Evolutionary conservation across 2,113 vertebrate species (phyloP).

Genomic region (Protomyctophum bolini): DNA sequence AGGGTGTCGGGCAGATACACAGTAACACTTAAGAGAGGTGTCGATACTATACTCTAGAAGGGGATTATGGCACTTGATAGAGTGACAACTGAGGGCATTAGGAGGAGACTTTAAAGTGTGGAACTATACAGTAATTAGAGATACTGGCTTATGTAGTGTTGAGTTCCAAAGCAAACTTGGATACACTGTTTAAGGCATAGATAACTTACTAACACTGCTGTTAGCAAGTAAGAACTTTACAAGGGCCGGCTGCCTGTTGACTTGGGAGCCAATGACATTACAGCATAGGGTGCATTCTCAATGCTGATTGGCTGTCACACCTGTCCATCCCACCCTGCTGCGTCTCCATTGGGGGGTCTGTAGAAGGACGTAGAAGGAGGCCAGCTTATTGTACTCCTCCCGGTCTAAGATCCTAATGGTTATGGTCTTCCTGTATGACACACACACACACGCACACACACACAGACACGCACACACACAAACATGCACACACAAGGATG

Average conservation of each 20-base stretch:
- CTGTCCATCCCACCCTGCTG: constrained; percentile 89
- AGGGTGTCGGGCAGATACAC: too few species aligned
- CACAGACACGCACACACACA: constrained; percentile 79
- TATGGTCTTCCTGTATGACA: constrained; percentile 98
- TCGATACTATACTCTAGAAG: too few species aligned
- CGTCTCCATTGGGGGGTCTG: constrained; percentile 92
- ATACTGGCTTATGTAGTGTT: too few species aligned
- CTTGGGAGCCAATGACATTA: constrained; percentile 25
- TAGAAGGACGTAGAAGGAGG: constrained; percentile 97
- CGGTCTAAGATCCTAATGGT: constrained; percentile 96
- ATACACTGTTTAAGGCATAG: too few species aligned
- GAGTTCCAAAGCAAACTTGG: too few species aligned
- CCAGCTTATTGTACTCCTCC: constrained; percentile 99
- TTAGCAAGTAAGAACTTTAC: too few species aligned
- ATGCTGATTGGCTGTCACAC: constrained; percentile 86
- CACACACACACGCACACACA: constrained; percentile 76
- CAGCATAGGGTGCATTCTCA: constrained; percentile 13
- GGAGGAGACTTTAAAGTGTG: too few species aligned
- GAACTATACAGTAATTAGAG: too few species aligned
- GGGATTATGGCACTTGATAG: too few species aligned
- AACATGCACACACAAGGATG: constrained; percentile 23
- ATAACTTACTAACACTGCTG: too few species aligned
- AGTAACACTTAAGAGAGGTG: too few species aligned
- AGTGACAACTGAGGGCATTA: too few species aligned
- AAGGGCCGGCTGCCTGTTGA: constrained; percentile 34